phyloP scores from a whole-genome alignment of 1,140 invertebrate species.

The Cydia pomonella region DNA sequence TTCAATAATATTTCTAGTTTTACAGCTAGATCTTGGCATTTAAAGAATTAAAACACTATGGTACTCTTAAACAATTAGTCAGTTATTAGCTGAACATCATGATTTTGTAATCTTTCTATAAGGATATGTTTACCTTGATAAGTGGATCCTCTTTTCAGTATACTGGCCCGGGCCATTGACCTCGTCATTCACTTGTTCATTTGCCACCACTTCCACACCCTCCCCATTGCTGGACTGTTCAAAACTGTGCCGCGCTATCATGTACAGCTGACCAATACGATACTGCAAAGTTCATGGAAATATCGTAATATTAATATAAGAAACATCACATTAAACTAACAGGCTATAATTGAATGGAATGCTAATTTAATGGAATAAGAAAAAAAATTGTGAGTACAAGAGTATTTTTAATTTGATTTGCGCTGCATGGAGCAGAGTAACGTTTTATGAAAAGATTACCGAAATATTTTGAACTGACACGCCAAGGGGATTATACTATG shows the following conservation, averaged over 20 bases:
- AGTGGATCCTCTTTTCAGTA: constrained; percentile 95
- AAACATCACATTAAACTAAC: not conserved
- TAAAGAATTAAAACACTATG: no score
- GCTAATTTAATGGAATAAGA: no score
- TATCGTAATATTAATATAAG: not conserved
- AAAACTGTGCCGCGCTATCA: constrained; percentile 96
- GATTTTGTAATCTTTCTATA: not conserved
- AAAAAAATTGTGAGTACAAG: no score
- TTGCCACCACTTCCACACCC: constrained; percentile 95
- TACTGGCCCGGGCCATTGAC: constrained; percentile 92
- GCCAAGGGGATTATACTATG: not conserved
- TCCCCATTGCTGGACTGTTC: constrained; percentile 94
- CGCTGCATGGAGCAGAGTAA: no score
- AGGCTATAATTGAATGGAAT: not conserved
- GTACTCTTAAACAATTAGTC: not conserved
- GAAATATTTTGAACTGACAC: not conserved
- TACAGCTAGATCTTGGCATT: no score
- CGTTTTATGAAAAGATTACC: not conserved
- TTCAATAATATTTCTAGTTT: no score
- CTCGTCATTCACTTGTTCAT: constrained; percentile 89
- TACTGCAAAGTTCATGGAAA: constrained; percentile 83
- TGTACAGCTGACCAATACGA: constrained; percentile 94
- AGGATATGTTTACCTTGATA: constrained; percentile 87
- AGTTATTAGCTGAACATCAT: not conserved
- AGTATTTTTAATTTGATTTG: no score